Conservation (phyloP, 2,888 invertebrate species). For the Cylindroiulus punctatus region DNA sequence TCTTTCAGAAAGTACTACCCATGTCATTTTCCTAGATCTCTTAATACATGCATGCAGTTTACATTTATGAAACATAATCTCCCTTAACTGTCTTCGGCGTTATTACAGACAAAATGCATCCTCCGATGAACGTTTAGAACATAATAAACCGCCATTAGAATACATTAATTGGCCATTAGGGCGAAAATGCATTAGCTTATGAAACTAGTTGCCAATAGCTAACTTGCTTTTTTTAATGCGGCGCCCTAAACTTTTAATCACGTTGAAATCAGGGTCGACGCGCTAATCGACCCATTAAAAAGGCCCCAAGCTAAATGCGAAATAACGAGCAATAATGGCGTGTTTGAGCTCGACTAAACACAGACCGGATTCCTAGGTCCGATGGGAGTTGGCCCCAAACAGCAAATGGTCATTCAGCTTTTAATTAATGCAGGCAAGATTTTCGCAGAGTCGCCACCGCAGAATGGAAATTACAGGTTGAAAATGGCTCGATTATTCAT, state of each 20-base stretch:
- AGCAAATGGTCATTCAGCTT: slow-evolving; percentile 37
- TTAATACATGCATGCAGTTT: background rate
- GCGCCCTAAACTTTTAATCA: background rate
- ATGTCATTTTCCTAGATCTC: background rate
- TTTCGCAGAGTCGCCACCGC: background rate
- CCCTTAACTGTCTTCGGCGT: background rate
- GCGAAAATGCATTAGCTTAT: background rate
- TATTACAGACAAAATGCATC: slow-evolving; percentile 8
- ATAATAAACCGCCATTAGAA: slow-evolving; percentile 12
- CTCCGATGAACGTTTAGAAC: background rate
- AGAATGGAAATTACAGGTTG: slow-evolving; percentile 27
- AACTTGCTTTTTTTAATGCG: background rate
- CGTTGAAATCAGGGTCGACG: background rate
- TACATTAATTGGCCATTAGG: slow-evolving; percentile 1
- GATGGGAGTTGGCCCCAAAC: slow-evolving; percentile 32
- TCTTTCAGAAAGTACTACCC: no score
- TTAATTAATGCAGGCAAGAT: slow-evolving; percentile 39
- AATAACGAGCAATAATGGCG: slow-evolving; percentile 6
- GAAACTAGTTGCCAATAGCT: background rate
- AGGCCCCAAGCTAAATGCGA: background rate
- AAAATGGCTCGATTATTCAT: slow-evolving; percentile 24
- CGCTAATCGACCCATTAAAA: background rate
- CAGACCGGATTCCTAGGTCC: background rate
- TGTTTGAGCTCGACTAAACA: slow-evolving; percentile 40
- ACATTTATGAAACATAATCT: background rate